These are phyloP conservation scores for Mormyrus iriodes DNA, from an alignment of 2,113 vertebrate genomes.

Conservation along the genomic window DNA sequence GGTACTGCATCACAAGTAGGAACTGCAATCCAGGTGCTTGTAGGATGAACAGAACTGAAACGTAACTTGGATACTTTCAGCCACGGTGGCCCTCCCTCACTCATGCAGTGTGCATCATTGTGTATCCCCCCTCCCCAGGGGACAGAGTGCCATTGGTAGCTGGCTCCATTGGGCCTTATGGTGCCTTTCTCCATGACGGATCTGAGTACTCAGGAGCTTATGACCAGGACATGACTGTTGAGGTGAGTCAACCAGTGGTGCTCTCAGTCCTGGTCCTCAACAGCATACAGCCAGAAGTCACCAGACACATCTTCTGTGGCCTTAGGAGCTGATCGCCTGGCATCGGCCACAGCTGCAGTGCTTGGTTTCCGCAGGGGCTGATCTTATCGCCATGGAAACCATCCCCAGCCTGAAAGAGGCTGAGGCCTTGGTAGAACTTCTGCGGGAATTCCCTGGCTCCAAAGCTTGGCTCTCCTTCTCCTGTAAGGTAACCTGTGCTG, in stretches of 20 bases:
- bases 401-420: slow-evolving; percentile 71
- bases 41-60: not conserved
- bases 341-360: slow-evolving; percentile 55
- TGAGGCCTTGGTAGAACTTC: slow-evolving; percentile 58
- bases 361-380: slow-evolving; percentile 59
- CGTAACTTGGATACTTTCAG: not conserved
- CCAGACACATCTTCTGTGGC: slow-evolving; percentile 3
- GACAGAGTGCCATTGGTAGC: slow-evolving; percentile 55
- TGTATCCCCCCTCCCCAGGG: not conserved
- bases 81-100: not conserved
- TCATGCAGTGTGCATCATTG: not conserved
- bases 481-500: slow-evolving; percentile 57
- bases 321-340: slow-evolving; percentile 69
- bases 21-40: not conserved
- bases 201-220: slow-evolving; percentile 70
- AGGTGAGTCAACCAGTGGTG: not conserved
- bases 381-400: slow-evolving; percentile 70
- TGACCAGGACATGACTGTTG: slow-evolving; percentile 51
- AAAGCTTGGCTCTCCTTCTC: slow-evolving; percentile 71
- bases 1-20: not conserved
- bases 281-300: not conserved
- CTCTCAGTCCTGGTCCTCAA: not conserved
- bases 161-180: slow-evolving; percentile 67
- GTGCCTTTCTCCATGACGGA: slow-evolving; percentile 62
- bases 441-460: slow-evolving; percentile 61